Conservation (phyloP, 2,888 invertebrate species). For the Eumacrocentrus americanus region DNA sequence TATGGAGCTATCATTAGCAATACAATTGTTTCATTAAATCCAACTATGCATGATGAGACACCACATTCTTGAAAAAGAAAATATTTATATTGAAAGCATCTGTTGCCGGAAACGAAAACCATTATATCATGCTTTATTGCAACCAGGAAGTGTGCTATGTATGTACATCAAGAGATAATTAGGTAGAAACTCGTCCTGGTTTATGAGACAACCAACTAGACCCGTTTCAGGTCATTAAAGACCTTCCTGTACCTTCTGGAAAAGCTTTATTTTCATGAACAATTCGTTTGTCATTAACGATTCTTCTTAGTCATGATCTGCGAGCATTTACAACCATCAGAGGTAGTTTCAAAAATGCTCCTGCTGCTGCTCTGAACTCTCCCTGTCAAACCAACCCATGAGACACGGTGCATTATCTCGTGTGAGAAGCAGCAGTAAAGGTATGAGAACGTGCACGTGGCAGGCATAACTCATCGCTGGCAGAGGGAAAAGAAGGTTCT, state of each 20-base stretch:
- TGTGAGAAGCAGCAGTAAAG: constrained; percentile 50
- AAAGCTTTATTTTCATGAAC: constrained; percentile 1
- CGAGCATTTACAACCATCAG: no score
- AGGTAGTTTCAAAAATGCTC: constrained; percentile 31
- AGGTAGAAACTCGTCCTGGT: constrained; percentile 40
- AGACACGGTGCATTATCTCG: constrained; percentile 39
- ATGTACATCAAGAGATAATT: constrained; percentile 39
- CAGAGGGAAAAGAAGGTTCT: constrained; percentile 30
- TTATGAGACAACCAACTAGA: constrained; percentile 35
- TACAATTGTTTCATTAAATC: no score
- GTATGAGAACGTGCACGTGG: constrained; percentile 59
- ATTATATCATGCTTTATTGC: constrained; percentile 38
- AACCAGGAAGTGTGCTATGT: constrained; percentile 16
- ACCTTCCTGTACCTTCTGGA: not conserved
- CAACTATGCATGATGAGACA: no score
- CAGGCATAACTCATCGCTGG: constrained; percentile 53
- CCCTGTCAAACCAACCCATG: no score
- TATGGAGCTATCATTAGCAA: no score
- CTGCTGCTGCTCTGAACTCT: constrained; percentile 34
- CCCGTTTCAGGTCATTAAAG: constrained; percentile 28
- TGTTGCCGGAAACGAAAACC: constrained; percentile 41
- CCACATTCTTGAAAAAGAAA: not conserved
- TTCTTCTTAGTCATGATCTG: not conserved
- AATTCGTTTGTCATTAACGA: not conserved
- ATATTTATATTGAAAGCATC: constrained; percentile 32